Evolutionary conservation across 2,113 vertebrate species (phyloP).

Genomic region (Ageneiosus marmoratus): DNA sequence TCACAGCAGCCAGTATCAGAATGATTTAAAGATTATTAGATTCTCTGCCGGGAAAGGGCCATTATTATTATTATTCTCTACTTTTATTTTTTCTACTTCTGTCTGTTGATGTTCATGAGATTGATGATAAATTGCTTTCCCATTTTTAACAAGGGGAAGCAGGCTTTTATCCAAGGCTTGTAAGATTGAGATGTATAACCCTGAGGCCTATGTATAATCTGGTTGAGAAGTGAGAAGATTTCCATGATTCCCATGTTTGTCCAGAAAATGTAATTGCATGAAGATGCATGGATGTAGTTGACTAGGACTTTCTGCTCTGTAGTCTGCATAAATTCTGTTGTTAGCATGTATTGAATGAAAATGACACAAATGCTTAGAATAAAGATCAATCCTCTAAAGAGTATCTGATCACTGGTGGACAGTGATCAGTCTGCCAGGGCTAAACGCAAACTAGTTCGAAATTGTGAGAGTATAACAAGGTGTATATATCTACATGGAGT

Average conservation of each 20-base stretch:
- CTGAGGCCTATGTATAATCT: conserved; percentile 7
- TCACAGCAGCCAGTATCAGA: conserved; percentile 37
- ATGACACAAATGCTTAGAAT: not conserved
- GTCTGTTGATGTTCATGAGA: conserved; percentile 39
- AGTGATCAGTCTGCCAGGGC: not conserved
- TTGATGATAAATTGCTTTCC: conserved; percentile 42
- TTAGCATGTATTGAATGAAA: conserved; percentile 12
- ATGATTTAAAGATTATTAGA: conserved; percentile 50
- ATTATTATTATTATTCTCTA: conserved; percentile 37
- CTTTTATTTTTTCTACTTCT: conserved; percentile 19
- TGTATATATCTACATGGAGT: not conserved
- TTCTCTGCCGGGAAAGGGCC: conserved; percentile 42
- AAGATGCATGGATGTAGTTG: not conserved
- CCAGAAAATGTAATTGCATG: not conserved
- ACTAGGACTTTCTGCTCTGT: not conserved
- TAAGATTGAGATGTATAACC: conserved; percentile 40
- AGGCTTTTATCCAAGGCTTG: conserved; percentile 22
- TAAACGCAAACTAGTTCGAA: not conserved
- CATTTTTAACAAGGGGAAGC: conserved; percentile 33
- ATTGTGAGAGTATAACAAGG: not conserved
- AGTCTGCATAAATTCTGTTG: conserved; percentile 10
- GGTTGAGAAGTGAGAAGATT: conserved; percentile 7
- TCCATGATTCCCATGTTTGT: conserved; percentile 15
- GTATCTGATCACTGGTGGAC: conserved; percentile 5
- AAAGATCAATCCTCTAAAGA: not conserved